Conservation (phyloP, 2,113 vertebrate species). For the Marmota monax region DNA sequence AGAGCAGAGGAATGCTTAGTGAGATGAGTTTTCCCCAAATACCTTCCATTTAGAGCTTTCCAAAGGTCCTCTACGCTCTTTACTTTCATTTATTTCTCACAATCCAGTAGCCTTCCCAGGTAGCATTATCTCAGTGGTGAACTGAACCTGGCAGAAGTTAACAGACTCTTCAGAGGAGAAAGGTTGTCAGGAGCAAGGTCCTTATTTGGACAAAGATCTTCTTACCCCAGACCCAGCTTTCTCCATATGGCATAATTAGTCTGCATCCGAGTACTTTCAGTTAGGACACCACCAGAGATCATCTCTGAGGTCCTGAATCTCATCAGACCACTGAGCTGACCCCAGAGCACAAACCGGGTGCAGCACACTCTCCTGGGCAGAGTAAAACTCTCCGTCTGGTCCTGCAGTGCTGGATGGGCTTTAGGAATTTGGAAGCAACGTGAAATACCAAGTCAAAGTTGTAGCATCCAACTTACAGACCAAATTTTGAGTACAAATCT, state of each 20-base stretch:
- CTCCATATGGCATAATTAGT: neutral
- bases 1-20: neutral
- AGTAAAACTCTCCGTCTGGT: neutral
- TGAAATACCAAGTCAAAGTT: neutral
- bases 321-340: neutral
- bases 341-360: neutral
- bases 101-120: neutral
- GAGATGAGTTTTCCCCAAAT: neutral
- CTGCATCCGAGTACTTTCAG: neutral
- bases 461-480: neutral
- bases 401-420: neutral
- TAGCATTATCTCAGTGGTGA: too few species aligned
- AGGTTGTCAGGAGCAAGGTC: neutral
- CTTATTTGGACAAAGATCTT: neutral
- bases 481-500: neutral
- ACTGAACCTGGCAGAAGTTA: neutral
- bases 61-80: neutral
- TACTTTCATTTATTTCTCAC: neutral
- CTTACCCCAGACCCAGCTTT: neutral
- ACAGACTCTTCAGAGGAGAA: rapidly evolving
- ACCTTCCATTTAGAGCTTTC: neutral
- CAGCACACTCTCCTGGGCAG: neutral
- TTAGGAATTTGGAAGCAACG: neutral
- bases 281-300: rapidly evolving
- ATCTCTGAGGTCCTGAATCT: neutral